These are phyloP conservation scores for Eucera pruinosa DNA, from an alignment of 2,888 invertebrate genomes.

Conservation along the genomic window DNA sequence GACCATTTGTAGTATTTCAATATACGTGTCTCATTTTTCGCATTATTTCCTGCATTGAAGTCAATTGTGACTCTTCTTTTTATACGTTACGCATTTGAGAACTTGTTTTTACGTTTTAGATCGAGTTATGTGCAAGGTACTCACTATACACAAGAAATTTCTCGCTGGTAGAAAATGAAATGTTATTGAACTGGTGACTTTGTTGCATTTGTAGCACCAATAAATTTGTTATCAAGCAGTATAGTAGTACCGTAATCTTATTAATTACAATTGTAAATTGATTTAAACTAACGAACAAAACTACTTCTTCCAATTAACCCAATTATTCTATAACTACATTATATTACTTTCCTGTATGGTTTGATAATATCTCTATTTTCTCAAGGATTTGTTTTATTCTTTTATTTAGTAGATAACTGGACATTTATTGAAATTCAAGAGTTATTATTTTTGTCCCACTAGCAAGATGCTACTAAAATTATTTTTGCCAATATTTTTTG, in stretches of 20 bases:
- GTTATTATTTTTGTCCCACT: background rate
- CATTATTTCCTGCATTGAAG: slow-evolving; percentile 27
- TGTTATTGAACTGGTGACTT: background rate
- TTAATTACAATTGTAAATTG: slow-evolving; percentile 4
- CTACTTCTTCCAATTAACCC: background rate
- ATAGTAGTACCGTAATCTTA: background rate
- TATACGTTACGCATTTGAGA: slow-evolving; percentile 1
- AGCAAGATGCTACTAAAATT: too few species aligned
- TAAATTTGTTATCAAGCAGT: background rate
- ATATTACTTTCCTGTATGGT: background rate
- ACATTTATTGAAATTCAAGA: background rate
- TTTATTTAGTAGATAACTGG: background rate
- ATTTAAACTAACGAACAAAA: background rate
- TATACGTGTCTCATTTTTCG: slow-evolving; percentile 27
- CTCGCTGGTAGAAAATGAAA: background rate
- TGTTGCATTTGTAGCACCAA: background rate
- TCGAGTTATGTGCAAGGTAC: too few species aligned
- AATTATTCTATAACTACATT: background rate
- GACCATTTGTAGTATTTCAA: slow-evolving; percentile 32
- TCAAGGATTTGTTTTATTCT: background rate
- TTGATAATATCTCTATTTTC: background rate
- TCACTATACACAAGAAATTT: background rate
- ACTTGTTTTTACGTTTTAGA: slow-evolving; percentile 13
- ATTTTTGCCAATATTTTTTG: background rate
- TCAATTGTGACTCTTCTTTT: slow-evolving; percentile 18